Percentiles rank a stretch among this genome's conserved stretches.
These are phyloP conservation scores for Elaphurus davidianus DNA, from an alignment of 2,113 vertebrate genomes.

Conservation along the genomic window DNA sequence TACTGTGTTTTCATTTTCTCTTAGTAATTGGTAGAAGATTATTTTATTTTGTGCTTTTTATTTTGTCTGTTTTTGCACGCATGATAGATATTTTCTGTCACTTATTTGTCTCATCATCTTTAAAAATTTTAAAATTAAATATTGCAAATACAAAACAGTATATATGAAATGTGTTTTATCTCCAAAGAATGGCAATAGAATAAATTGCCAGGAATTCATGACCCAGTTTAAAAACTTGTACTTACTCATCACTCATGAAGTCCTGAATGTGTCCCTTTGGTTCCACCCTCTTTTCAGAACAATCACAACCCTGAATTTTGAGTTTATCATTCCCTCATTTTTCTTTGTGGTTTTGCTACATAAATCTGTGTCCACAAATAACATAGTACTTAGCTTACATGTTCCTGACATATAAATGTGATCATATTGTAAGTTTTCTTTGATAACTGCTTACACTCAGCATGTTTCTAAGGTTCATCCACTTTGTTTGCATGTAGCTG, in stretches of 20 bases:
- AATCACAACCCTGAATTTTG: not conserved
- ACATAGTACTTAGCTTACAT: not conserved
- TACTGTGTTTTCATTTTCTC: not conserved
- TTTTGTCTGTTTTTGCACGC: not conserved
- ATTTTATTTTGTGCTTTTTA: conserved; percentile 3
- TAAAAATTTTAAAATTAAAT: not conserved
- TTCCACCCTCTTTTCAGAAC: not conserved
- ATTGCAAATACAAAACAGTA: not conserved
- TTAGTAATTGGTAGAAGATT: not conserved
- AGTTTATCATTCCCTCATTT: not conserved
- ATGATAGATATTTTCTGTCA: not conserved
- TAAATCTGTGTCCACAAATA: not conserved
- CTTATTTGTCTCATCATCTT: not conserved
- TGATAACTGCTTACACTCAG: not conserved
- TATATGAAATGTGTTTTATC: conserved; percentile 3
- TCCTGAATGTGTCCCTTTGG: not conserved
- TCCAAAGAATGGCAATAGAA: not conserved
- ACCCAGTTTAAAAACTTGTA: not conserved
- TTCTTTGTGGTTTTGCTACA: not conserved
- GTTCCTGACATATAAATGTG: not conserved
- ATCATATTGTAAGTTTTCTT: not conserved
- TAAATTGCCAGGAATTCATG: not conserved
- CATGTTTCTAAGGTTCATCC: not conserved
- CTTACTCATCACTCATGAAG: not conserved
- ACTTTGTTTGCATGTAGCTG: not conserved